Evolutionary conservation across 2,797 vertebrate species (phyloP).

Genomic region (Mus caroli): DNA sequence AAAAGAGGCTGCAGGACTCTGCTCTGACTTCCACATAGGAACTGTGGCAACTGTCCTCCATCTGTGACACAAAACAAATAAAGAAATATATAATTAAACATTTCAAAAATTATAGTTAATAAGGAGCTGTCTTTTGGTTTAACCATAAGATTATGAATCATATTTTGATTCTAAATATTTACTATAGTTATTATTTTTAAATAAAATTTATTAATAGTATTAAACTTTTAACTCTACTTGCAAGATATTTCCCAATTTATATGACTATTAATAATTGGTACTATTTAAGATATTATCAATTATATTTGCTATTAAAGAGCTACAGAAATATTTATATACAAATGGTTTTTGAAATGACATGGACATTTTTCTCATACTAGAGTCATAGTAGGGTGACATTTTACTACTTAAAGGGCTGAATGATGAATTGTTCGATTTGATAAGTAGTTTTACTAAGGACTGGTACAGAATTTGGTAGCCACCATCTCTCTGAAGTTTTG

Average conservation of each 20-base stretch:
- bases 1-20: neutral
- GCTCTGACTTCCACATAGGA: neutral
- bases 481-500: neutral
- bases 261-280: conserved; percentile 15
- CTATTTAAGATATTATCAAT: conserved; percentile 48
- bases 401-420: neutral
- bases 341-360: neutral
- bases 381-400: neutral
- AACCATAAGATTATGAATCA: neutral
- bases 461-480: neutral
- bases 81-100: neutral
- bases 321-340: conserved; percentile 24
- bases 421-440: conserved; percentile 35
- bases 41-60: neutral
- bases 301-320: conserved; percentile 57
- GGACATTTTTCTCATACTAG: conserved; percentile 2
- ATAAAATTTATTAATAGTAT: conserved; percentile 17
- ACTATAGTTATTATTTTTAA: conserved; percentile 35
- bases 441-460: neutral
- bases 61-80: neutral
- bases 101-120: neutral
- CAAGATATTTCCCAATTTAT: conserved; percentile 10
- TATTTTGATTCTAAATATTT: conserved; percentile 48
- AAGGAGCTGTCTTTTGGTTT: neutral
- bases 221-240: conserved; percentile 50